Evolutionary conservation across 1,140 invertebrate species (phyloP).

Genomic region (Caenorhabditis inopinata): DNA sequence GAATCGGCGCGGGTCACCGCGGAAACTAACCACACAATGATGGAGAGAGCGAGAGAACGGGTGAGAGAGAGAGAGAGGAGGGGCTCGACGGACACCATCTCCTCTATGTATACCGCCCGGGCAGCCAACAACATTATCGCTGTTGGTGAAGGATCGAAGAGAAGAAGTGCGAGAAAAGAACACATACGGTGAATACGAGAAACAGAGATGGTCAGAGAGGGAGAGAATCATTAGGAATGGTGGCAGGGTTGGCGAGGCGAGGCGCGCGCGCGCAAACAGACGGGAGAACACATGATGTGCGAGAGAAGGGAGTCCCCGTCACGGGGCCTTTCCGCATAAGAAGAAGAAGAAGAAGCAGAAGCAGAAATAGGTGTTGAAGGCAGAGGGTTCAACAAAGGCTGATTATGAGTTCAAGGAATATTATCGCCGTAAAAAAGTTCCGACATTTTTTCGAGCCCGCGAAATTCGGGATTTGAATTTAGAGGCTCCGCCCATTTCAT

Average conservation of each 20-base stretch:
- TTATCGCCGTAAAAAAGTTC: too few species aligned
- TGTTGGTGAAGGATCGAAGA: not conserved
- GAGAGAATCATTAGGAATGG: not conserved
- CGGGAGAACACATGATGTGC: slow-evolving; percentile 14
- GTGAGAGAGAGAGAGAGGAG: not conserved
- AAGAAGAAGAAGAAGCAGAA: too few species aligned
- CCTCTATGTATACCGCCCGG: not conserved
- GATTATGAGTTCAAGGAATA: too few species aligned
- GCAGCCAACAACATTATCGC: not conserved
- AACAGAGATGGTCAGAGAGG: not conserved
- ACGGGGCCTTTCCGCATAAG: too few species aligned
- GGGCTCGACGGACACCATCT: not conserved
- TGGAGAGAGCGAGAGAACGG: not conserved
- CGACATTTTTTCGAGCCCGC: too few species aligned
- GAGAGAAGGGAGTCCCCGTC: not conserved
- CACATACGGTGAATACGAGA: too few species aligned
- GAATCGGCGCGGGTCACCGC: slow-evolving; percentile 20
- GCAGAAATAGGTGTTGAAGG: too few species aligned
- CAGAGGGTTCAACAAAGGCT: too few species aligned
- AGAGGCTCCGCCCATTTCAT: too few species aligned
- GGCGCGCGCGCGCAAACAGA: slow-evolving; percentile 27
- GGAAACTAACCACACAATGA: slow-evolving; percentile 15
- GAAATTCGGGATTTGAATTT: too few species aligned
- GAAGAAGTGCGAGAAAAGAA: too few species aligned
- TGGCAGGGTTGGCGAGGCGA: not conserved